Evolutionary conservation across 2,113 vertebrate genomes (phyloP), one percentile per base, ranked within the genome.

Genomic region (Psilopsiagon aymara): DNA sequence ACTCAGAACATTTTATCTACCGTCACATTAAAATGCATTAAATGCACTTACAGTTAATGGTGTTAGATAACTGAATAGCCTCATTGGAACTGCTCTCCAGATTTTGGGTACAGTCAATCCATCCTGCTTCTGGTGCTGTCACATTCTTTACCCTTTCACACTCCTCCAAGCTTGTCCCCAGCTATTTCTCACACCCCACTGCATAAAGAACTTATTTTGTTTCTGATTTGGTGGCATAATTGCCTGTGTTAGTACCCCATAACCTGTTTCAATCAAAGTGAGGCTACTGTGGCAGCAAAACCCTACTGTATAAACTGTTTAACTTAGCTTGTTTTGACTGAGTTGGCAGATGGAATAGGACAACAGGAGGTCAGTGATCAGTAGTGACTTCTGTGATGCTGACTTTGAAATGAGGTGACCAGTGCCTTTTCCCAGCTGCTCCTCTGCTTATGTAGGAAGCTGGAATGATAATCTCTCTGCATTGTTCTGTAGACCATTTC

Each of bases 1-100:
- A 67, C 83, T 78, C 66, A 81, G 84, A 94, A 88, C 25, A 69
- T 86, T 90, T 82, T 79, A 68, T 82, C 90, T 68, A 35, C 60
- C 75, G 44, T 81, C 55, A 29, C 49, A 88, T 69, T 82, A 94
- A 87, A 87, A 59, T 0, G 5, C 57, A 62, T 81, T 84, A 90
- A 77, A 53, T 55, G 39, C 49, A 27, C n/a, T 86, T 92, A 81
- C 6, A 67, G 51, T 53, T 87, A 73, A 44, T 77, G 53, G 74
- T 68, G 59, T 64, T 59, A 85, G 71, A 46, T 74, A 88, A 84
- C 39, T 64, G 47, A 78, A 59, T n/a, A 60, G 35, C 35, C 41
- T 74, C 18, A 24, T 1, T 82, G 60, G 39, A 69, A 85, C 8
- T 88, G 70, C 44, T 16, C 60, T 74, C 44, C 66, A 46, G 28